Base-by-base conservation (phyloP, 2,888 invertebrate genomes). In the Melanostoma mellinum region DNA sequence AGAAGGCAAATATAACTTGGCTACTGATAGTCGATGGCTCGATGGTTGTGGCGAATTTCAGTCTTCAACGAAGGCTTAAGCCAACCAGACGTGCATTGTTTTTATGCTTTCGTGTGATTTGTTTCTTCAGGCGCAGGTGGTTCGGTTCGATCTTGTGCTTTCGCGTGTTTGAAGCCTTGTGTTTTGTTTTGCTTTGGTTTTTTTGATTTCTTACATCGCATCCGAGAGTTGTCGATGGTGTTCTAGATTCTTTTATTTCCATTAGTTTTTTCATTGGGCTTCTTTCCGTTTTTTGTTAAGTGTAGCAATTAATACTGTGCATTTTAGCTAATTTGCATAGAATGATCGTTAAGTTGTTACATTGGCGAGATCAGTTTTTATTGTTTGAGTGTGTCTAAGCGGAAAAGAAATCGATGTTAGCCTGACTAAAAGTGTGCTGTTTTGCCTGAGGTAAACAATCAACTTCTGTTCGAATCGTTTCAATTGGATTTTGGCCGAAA, bases 31-130 rank as follows among this genome's bases (percentile, higher is more conserved):
- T 46, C 81, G 44, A n/a, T 46, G 52, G 50, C 36, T 46, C 81
- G 44, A n/a, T 46, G 52, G 50, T 32, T 74, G 56, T 42, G 58
- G 78, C 69, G 50, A 73, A 69, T 74, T 60, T 74, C 69, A 82
- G 82, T 82, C 82, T 82, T 82, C 73, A 74, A 42, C 78, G 63
- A 82, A 78, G 82, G 82, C 82, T 78, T 78, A 32, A 82, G 78
- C 82, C 68, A 69, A 69, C 32, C 69, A 78, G 82, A 78, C 82
- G 82, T 82, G 69, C 65, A 75, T 76, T 81, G 71, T 58, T 50
- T 48, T 46, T 36, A 42, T n/a, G 32, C 3, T 8, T 6, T 48
- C 3, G 48, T 48, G 4, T 20, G 30, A 35, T 46, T 35, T 48
- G 30, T 61, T 4, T 36, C 35, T 33, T 10, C 9, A 44, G 6